Base-by-base conservation (phyloP, 2,113 vertebrate genomes). In the Sylvietta virens region DNA sequence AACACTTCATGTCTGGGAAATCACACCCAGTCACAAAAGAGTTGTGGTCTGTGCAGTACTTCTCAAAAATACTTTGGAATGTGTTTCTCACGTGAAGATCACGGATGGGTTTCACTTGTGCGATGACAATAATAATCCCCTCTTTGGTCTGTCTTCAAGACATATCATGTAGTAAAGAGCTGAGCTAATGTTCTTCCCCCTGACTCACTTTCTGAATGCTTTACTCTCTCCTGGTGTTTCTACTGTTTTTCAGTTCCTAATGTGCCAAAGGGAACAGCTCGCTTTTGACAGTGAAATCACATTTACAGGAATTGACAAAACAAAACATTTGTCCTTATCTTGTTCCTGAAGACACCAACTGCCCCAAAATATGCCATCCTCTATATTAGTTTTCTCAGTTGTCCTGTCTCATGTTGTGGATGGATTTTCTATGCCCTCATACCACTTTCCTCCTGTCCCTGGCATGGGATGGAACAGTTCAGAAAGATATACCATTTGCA, bases 231-330 rank as follows among this genome's bases (percentile, higher is more conserved):
- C 65, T 89, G 58, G 21, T 73, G 18, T 82, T 91, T 80, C 74
- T 93, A 19, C 45, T 80, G 39, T 22, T 88, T 88, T 86, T 82
- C n/a, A 45, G 66, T 72, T 92, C 82, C 56, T 76, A 60, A 69
- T 11, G 62, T 91, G 90, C 87, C 88, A 89, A 92, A 89, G 67
- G 79, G 62, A 93, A 80, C 74, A 91, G 80, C 72, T 94, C 44
- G 0, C 19, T 77, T 85, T 72, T 94, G 81, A 87, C 89, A 96
- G 83, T 50, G 62, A 77, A 94, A 90, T 94, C 71, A 40, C 78
- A 90, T 97, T 94, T 90, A 30, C 79, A 88, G 70, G 60, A 66
- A 74, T 18, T 88, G 60, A 78, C 81, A 91, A 87, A 77, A 82
- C 50, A 81, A 88, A 91, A 77, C 73, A 44, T 74, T 92, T 88